Evolutionary conservation across 2,888 invertebrate genomes (phyloP), one percentile per base, ranked within the genome.

Genomic region (Meandrusa payeni): DNA sequence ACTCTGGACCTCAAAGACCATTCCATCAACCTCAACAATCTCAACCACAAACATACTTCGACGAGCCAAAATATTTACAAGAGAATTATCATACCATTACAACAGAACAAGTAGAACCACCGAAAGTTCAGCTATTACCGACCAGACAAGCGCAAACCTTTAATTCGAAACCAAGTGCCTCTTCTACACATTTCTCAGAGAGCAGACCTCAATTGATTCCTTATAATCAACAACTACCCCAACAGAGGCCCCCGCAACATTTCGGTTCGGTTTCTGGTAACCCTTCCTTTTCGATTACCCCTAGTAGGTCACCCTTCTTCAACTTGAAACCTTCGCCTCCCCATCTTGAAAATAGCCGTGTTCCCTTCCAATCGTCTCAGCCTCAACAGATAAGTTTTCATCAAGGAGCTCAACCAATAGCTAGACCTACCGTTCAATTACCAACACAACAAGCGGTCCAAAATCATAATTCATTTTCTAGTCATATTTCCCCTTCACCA

Each of bases 1-100:
- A 87, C 57, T 76, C 90, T 11, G 90, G 89, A 51, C 79, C 89
- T 6, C 89, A 90, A 61, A 79, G 89, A 55, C 90, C 90, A 5
- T 89, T 90, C 62, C 77, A 80, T 49, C 74, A 70, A 52, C 72
- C 73, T 39, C 70, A 70, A 41, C 62, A n/a, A n/a, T n/a, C 76
- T 22, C 81, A 78, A 54, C 56, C 72, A 7, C 81, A 83, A 45
- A 63, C 66, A 26, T 87, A 73, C 58, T 88, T 88, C 47, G 87
- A 88, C 41, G 89, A 88, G 60, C 72, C 86, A 1, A 88, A 89
- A 64, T 88, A 88, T 53, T 68, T 88, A 39, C 88, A 88, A 64
- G 87, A 89, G 58, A 89, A 89, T 51, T 89, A 89, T 50, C 88
- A 89, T 43, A 89, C 88, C 1, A 88, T 89, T 34, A 87, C 87